Evolutionary conservation across 2,888 invertebrate genomes (phyloP), one percentile per base, ranked within the genome.

Genomic region (Drosophila colorata): DNA sequence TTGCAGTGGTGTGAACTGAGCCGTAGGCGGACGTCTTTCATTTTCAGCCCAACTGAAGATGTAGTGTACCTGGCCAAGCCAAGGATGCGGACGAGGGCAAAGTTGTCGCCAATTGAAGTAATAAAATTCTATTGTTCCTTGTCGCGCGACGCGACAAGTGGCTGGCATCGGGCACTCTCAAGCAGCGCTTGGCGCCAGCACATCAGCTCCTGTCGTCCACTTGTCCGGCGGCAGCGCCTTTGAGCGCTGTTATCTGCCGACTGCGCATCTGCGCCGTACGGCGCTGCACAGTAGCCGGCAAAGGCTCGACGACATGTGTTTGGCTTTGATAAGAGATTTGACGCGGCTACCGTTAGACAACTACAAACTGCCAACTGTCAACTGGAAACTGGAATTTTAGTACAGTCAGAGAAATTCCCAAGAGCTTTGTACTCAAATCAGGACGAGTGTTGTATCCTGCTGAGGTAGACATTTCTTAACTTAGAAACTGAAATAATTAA

Each of bases 51-150:
- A 73, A 80, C 85, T 83, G 82, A 73, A 77, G 82, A 78, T 79
- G 71, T 75, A 1, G 25, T 25, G 41, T 71, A 75, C 72, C 77
- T 73, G 76, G 25, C 41, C 14, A 7, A 8, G 41, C 25, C 18
- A 14, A 13, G 3, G 28, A 28, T 8, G 28, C 9, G 13, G 18
- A 35, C 20, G 33, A 35, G 35, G 25, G 37, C 40, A n/a, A 55
- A 40, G 51, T 71, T 86, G 84, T 86, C 87, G 85, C 85, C 85
- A 88, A 85, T 85, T 87, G 84, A 75, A 85, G 84, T 74, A 86
- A 88, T 85, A 83, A 87, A 88, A 78, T 71, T 79, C 70, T 77
- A 78, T 85, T 85, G 87, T 87, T 69, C 49, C 8, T 55, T 69
- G 71, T 70, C 74, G 74, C 79, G 69, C 79, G 74, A 81, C 77